Evolutionary conservation across 2,888 invertebrate species (phyloP), one percentile per base, ranked within the genome.

Genomic region (Dascillus cervinus): DNA sequence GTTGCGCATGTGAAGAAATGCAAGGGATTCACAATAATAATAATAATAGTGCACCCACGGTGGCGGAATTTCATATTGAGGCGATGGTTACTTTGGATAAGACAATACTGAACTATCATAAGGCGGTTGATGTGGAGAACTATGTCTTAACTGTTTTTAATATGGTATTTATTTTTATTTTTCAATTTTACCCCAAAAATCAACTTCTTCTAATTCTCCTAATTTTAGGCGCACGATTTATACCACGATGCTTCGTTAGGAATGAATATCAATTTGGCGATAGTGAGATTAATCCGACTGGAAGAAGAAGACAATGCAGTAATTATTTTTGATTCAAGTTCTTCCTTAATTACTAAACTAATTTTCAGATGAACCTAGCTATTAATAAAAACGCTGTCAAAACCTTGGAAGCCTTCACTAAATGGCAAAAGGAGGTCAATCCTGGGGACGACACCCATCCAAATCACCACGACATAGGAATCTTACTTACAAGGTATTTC

Each of bases 71-170:
- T n/a, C n/a, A 70, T 53, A 69, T 79, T 19, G 79, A 80, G 52
- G 68, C 73, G 0, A 58, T 78, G 29, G 68, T 80, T 6, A 79
- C 80, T n/a, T 76, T 75, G 17, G 80, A 81, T 58, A 72, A 73
- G 38, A 70, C 71, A 48, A 79, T 81, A 71, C 63, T 77, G 49
- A 66, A 72, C n/a, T 74, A 73, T 51, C 79, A 81, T 55, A 70
- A 72, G 47, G 67, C 75, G 45, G 72, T 72, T 38, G 76, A 79
- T 56, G 67, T 75, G 22, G 75, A 78, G 50, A 72, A 70, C 4
- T 80, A 80, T 53, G 70, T 80, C 3, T 61, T 81, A 40, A 79
- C 79, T 3, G 68, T 80, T 36, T 77, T 80, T 76, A 80, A 80
- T 58, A 79, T 79, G 76, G 79, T 68, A 56, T 52, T 47, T 47